Evolutionary conservation across 2,888 invertebrate genomes (phyloP), one percentile per base, ranked within the genome.

Genomic region (Galerucella calmariensis): DNA sequence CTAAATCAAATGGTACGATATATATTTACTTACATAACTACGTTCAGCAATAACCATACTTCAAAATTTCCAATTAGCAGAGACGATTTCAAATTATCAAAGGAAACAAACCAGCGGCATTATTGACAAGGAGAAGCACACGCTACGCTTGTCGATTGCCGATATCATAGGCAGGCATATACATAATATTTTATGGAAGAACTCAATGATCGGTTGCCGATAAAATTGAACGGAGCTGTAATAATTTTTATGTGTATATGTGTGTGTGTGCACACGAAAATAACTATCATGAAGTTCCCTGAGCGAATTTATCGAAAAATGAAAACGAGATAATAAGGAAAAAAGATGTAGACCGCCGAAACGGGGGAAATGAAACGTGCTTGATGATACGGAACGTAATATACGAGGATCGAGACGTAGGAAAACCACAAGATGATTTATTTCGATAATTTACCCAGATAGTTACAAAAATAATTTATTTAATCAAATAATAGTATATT

Each of bases 331-430:
- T 81, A 81, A 81, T 81, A 81, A 82, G 80, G 79, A 80, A 79
- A 80, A 78, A 81, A n/a, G 79, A 81, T 78, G 80, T 75, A 78
- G 75, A 79, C 80, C 77, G 75, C 77, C 80, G 77, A 74, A 78
- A 79, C 79, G 79, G 76, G 77, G 83, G 35, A 84, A 83, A 83
- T 84, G 84, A 84, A 84, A 83, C 83, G 82, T 83, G 84, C 83
- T 82, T 81, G 83, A 82, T 83, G 84, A 83, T 83, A 82, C 82
- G 82, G 82, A 82, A 72, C 66, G 72, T 59, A 61, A 69, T 65
- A 66, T 59, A 44, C 3, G 66, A 51, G 8, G 6, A 35, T 56
- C 56, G 63, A 24, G 80, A 79, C 80, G 81, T 80, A 77, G 44
- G 59, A 48, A 12, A 44, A 58, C 67, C 56, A 61, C 53, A 69